Evolutionary conservation across 2,113 vertebrate genomes (phyloP), one percentile per base, ranked within the genome.

Genomic region (Tringa solitaria): DNA sequence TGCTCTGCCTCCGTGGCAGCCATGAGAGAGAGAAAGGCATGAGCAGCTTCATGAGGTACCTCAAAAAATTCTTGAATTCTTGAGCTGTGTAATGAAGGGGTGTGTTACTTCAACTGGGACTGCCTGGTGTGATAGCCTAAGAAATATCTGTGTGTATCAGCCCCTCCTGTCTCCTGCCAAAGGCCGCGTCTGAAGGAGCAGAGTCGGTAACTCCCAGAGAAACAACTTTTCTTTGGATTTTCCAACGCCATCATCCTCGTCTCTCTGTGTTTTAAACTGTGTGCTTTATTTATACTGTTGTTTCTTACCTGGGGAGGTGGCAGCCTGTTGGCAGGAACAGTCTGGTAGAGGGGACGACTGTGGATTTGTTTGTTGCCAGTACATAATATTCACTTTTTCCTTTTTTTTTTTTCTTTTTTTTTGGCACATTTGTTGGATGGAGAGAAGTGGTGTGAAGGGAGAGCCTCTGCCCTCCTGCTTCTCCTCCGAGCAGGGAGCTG

Each of bases 131-230:
- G 57, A 1, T 13, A 28, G 48, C 41, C 41, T 48, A 4, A 33
- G 59, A 14, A 33, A 2, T 27, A 2, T 1, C 0, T 3, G 8
- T 50, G 10, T 4, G 1, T 19, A 2, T 3, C 10, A 32, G 0
- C 14, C 5, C 48, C 30, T 78, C 8, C 1, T 24, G 4, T 53
- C 59, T 85, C 45, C 61, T 82, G 33, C 15, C 63, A 24, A 7
- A 73, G 65, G 67, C 53, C 60, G 14, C 2, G 1, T 15, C 59
- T 74, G 75, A 56, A 80, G 91, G 35, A 60, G 35, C 26, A 18
- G 37, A 68, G 45, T 9, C 0, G 0, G 2, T 37, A 70, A 12
- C 48, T 75, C 14, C 1, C 13, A 19, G 56, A 39, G 41, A 32
- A 82, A 53, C 14, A 35, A 10, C 15, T 23, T 76, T 32, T 68